Evolutionary conservation across 2,888 invertebrate genomes (phyloP), one percentile per base, ranked within the genome.

Genomic region (Caenorhabditis sinica): DNA sequence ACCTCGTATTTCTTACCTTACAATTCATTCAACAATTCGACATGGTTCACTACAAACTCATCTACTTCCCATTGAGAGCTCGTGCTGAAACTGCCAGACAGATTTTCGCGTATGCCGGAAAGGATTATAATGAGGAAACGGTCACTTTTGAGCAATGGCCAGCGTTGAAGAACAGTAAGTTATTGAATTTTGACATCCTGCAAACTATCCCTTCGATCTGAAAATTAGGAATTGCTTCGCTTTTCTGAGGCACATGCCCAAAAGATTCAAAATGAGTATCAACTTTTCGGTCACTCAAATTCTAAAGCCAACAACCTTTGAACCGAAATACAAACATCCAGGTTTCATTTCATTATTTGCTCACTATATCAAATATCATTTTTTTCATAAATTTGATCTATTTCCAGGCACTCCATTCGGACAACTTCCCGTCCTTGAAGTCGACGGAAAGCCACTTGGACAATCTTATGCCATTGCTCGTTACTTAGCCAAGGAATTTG

Each of bases 341-440:
- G 15, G n/a, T 23, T 25, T 3, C 15, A 15, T 56, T 28, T 13
- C 15, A 13, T 15, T 56, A 13, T 56, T 56, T 56, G 15, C 56
- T 5, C 51, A 20, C 23, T 28, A 49, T 49, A 20, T n/a, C 49
- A 49, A 8, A 66, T 33, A 20, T 25, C 20, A 43, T 15, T 25
- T 49, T 28, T n/a, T 23, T 33, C n/a, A 66, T 17, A 53, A 56
- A 33, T 6, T 43, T n/a, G 11, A 25, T 40, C 6, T 28, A 30
- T 65, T 82, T 86, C 68, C 80, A 86, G 88, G 56, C 30, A 86
- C 87, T 15, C 89, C 89, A 30, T 89, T 89, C 75, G 89, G 90
- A 13, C 87, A 89, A 74, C 73, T 90, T 61, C 90, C 90, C 25
- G 84, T 89, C 1, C 80, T 90, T 36, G 86, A 88, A 43, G 87